Evolutionary conservation across 23 tunicate species (phyloP), one percentile per base, ranked within the genome.

Genomic region (Ascidia mentula): DNA sequence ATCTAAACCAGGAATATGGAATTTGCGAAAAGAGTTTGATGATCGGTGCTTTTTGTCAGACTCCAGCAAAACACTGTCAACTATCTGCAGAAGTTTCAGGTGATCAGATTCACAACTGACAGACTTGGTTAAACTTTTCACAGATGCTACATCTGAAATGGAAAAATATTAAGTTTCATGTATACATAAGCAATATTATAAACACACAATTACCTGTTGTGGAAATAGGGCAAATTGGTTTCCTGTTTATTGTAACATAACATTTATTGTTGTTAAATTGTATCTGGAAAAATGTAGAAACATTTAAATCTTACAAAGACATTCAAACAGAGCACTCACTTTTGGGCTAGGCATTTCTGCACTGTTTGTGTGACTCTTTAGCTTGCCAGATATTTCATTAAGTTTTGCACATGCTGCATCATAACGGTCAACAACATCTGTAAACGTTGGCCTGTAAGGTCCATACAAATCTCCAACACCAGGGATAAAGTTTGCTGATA

Each of bases 391-490:
- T 6, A 4, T 5, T 45, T 5, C 36, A 18, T 26, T 17, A 45
- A 32, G 18, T 46, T 40, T n/a, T 33, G 34, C 36, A 35, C 39
- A n/a, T 6, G 40, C 69, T 69, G 40, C 80, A 32, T 73, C 59
- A 46, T 82, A 80, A 24, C 84, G 82, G 6, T 77, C 83, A 39
- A 82, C 31, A 17, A 88, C 65, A 33, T 88, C 93, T 33, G 46
- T 40, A 24, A 37, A 86, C 1, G 76, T 65, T 3, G 93, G 93
- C 8, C 93, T 82, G 53, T 88, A 88, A 3, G 93, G 93, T 30
- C 93, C 93, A 78, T 36, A 88, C 65, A 88, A 45, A 71, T 88
- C 93, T 0, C 87, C 93, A n/a, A 88, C 32, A 0, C 80, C 77
- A 18, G 80, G 93, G 13, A 88, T 38, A 82, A 76, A 86, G 40